These are phyloP conservation scores for Podarcis cretensis DNA, from an alignment of 2,113 vertebrate genomes.

Conservation along the genomic window DNA sequence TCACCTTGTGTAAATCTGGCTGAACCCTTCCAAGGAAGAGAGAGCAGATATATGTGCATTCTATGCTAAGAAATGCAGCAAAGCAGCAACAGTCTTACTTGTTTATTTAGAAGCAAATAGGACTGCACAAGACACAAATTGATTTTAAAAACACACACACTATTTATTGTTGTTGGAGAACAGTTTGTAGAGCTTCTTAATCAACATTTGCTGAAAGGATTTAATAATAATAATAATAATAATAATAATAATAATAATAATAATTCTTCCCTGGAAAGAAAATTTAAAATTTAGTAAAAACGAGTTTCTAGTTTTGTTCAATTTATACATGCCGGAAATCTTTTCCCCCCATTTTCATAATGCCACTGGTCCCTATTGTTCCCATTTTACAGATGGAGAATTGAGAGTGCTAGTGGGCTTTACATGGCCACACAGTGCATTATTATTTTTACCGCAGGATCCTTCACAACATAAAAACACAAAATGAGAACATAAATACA, in stretches of 20 bases:
- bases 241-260: too few species aligned
- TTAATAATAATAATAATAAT: too few species aligned
- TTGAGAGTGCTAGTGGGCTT: neutral
- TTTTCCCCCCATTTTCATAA: neutral
- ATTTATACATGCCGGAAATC: neutral
- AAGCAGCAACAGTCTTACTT: conserved; percentile 65
- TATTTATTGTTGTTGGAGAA: conserved; percentile 51
- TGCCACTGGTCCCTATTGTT: neutral
- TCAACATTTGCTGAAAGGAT: conserved; percentile 29
- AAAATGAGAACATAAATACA: too few species aligned
- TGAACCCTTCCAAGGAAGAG: conserved; percentile 64
- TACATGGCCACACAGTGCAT: neutral
- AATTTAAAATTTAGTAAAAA: neutral
- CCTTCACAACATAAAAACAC: too few species aligned
- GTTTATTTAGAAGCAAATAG: conserved; percentile 68
- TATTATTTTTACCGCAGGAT: neutral
- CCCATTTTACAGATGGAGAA: neutral
- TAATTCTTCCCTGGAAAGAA: conserved; percentile 5
- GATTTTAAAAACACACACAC: neutral
- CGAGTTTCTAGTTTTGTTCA: neutral
- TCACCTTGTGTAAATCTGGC: conserved; percentile 75
- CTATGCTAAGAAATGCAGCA: conserved; percentile 72
- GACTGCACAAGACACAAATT: conserved; percentile 50
- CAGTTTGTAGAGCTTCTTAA: conserved; percentile 40
- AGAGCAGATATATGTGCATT: conserved; percentile 64